These are phyloP conservation scores for Ips typographus DNA, from an alignment of 1,140 invertebrate genomes.

Conservation along the genomic window DNA sequence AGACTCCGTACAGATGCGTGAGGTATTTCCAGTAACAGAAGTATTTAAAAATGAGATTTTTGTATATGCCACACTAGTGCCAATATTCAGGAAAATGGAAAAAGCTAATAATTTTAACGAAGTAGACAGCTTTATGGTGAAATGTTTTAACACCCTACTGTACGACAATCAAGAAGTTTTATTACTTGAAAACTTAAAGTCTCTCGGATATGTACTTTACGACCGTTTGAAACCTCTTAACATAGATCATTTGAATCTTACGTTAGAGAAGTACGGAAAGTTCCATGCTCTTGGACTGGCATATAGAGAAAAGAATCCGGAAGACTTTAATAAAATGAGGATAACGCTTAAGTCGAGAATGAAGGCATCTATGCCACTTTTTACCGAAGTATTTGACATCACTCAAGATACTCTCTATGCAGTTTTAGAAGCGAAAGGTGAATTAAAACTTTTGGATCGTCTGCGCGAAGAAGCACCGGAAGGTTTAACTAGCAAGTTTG, in stretches of 20 bases:
- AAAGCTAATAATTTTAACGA: not conserved
- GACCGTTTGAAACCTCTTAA: constrained; percentile 7
- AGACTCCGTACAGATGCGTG: constrained; percentile 17
- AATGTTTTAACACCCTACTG: constrained; percentile 1
- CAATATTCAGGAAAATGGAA: constrained; percentile 23
- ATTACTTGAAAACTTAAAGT: constrained; percentile 17
- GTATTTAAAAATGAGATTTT: constrained; percentile 30
- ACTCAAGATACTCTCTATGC: not conserved
- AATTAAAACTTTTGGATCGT: not conserved
- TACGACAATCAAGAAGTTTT: constrained; percentile 10
- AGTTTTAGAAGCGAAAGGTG: not conserved
- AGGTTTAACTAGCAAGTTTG: not conserved
- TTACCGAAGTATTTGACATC: not conserved
- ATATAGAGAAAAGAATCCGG: constrained; percentile 50
- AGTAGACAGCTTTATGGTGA: constrained; percentile 1
- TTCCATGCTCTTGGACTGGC: constrained; percentile 57
- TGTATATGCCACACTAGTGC: constrained; percentile 33
- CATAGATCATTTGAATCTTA: constrained; percentile 25
- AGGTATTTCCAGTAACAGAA: constrained; percentile 8
- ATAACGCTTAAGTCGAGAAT: not conserved
- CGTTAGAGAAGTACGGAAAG: constrained; percentile 54
- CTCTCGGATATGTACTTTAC: constrained; percentile 7
- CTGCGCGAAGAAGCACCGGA: not conserved
- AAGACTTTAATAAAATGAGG: constrained; percentile 27
- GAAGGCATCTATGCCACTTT: not conserved